These are phyloP conservation scores for Hippocampus kuda DNA, from an alignment of 2,797 vertebrate genomes.

Conservation along the genomic window DNA sequence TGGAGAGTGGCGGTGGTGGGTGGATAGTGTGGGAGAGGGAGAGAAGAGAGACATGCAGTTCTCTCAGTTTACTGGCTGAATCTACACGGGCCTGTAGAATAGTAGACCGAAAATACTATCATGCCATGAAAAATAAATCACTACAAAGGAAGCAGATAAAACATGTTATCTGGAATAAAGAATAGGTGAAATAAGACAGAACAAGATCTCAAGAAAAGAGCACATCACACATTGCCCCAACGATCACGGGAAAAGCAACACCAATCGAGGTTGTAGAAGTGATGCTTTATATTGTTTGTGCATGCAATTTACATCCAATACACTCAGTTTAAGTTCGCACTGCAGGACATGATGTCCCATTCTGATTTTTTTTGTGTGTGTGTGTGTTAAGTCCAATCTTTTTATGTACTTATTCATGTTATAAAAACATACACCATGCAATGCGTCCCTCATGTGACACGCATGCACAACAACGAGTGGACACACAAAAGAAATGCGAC, in stretches of 20 bases:
- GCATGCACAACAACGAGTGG: too few species aligned
- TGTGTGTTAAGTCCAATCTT: too few species aligned
- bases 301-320: slow-evolving; percentile 2
- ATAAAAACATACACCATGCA: too few species aligned
- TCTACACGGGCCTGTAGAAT: slow-evolving; percentile 29
- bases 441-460: too few species aligned
- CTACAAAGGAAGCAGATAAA: slow-evolving; percentile 33
- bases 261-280: slow-evolving; percentile 19
- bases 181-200: slow-evolving; percentile 27
- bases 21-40: slow-evolving; percentile 33
- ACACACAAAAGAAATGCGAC: too few species aligned
- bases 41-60: slow-evolving; percentile 32
- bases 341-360: too few species aligned
- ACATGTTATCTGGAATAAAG: slow-evolving; percentile 30
- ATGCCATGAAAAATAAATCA: slow-evolving; percentile 16
- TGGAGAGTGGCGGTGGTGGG: slow-evolving; percentile 34
- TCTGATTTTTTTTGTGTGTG: too few species aligned
- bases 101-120: slow-evolving; percentile 12
- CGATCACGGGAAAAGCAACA: slow-evolving; percentile 6
- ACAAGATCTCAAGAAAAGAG: slow-evolving; percentile 16
- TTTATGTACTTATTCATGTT: too few species aligned
- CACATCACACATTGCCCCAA: slow-evolving; percentile 23
- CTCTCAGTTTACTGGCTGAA: slow-evolving; percentile 47
- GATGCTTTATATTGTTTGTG: slow-evolving; percentile 8
- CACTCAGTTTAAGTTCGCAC: not conserved